Conservation (phyloP, 1,140 invertebrate genomes). For the Periplaneta americana region DNA sequence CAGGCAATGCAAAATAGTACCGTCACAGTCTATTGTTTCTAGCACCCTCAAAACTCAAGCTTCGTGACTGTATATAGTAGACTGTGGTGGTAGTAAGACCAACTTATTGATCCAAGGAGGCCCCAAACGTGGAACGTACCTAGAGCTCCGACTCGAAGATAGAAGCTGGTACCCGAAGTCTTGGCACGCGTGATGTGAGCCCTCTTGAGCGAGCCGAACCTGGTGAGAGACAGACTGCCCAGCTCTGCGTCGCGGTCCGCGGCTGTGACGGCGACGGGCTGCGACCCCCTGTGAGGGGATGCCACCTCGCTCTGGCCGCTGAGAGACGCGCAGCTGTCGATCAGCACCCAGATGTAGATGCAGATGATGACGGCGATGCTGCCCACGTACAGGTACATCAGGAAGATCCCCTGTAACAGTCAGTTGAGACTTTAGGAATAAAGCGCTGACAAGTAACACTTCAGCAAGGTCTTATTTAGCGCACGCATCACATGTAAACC, state of each 20-base stretch:
- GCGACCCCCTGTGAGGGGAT: constrained; percentile 18
- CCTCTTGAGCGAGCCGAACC: constrained; percentile 50
- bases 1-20: too few species aligned
- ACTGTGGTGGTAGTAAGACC: too few species aligned
- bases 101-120: too few species aligned
- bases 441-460: too few species aligned
- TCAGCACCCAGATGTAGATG: constrained; percentile 56
- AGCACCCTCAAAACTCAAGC: too few species aligned
- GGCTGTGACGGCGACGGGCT: constrained; percentile 20
- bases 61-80: too few species aligned
- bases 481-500: too few species aligned
- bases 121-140: constrained; percentile 44
- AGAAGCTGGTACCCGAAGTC: constrained; percentile 55
- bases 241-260: constrained; percentile 36
- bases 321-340: constrained; percentile 48
- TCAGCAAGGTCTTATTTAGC: too few species aligned
- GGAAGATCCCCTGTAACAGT: constrained; percentile 50
- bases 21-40: too few species aligned
- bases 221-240: constrained; percentile 34
- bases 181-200: constrained; percentile 49
- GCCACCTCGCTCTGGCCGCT: constrained; percentile 14
- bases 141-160: constrained; percentile 59
- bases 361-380: constrained; percentile 58
- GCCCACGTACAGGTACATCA: constrained; percentile 59
- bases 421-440: too few species aligned